Percentiles rank a stretch among this genome's conserved stretches.
Conservation (phyloP, 2,888 invertebrate genomes). For the Andrena flavipes region DNA sequence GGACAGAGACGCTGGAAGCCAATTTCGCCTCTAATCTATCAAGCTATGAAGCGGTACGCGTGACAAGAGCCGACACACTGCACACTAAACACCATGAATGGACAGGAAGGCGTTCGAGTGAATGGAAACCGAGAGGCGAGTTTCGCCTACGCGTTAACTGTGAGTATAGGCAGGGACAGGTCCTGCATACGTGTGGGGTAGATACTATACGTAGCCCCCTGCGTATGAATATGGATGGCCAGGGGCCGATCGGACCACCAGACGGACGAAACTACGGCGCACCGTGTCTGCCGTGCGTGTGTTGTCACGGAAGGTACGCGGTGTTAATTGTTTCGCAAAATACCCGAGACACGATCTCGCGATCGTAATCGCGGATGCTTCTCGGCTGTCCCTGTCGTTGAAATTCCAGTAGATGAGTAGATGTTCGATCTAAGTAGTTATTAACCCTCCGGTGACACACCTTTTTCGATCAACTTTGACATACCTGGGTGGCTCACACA, state of each 20-base stretch:
- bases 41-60: slow-evolving; percentile 54
- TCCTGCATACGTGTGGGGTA: slow-evolving; percentile 33
- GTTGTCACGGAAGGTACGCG: not conserved
- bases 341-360: slow-evolving; percentile 13
- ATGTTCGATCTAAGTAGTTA: no score
- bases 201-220: not conserved
- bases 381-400: not conserved
- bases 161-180: slow-evolving; percentile 57
- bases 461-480: no score
- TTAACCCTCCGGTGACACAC: no score
- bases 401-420: not conserved
- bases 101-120: slow-evolving; percentile 78
- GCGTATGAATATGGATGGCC: slow-evolving; percentile 22
- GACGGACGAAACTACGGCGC: not conserved
- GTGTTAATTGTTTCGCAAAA: slow-evolving; percentile 27
- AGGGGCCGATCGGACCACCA: slow-evolving; percentile 7
- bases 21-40: slow-evolving; percentile 56
- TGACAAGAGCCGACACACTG: slow-evolving; percentile 61
- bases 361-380: not conserved
- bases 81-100: slow-evolving; percentile 80
- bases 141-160: slow-evolving; percentile 69
- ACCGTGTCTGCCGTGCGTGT: not conserved
- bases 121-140: slow-evolving; percentile 74
- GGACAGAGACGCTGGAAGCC: slow-evolving; percentile 36
- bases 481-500: no score